A percentile compares a stretch with the other conserved stretches of the same genome.
Evolutionary conservation across 2,113 vertebrate species (phyloP).

Genomic region (Tragelaphus imberbis): DNA sequence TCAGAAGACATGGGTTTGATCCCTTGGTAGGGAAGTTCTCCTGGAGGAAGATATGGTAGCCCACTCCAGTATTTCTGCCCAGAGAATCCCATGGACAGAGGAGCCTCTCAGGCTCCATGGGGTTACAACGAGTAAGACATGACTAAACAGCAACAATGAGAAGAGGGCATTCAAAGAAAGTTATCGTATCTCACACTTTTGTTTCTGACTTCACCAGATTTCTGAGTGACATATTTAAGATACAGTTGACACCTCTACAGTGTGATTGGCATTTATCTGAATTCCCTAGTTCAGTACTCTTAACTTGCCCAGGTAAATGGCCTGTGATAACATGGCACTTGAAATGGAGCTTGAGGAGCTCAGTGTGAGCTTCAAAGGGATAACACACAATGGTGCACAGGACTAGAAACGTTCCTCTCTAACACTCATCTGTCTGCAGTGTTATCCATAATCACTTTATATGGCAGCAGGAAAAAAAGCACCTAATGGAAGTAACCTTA

Average conservation of each 20-base stretch:
- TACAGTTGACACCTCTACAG: neutral
- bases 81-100: neutral
- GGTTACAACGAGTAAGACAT: neutral
- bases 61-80: neutral
- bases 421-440: neutral
- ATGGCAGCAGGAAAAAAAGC: neutral
- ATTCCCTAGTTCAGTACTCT: neutral
- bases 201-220: neutral
- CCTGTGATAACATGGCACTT: neutral
- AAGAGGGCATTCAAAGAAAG: neutral
- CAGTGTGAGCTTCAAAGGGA: neutral
- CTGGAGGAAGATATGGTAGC: neutral
- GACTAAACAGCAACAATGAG: neutral
- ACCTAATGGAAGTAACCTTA: neutral
- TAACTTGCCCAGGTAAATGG: neutral
- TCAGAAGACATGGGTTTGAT: neutral
- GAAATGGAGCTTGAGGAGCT: neutral
- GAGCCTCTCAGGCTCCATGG: neutral
- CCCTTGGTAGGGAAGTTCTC: neutral
- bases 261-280: neutral
- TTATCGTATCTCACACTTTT: neutral
- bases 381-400: neutral
- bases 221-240: neutral
- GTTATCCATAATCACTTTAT: constrained; percentile 11
- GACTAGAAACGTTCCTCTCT: neutral